These are phyloP conservation scores for Timema podura DNA, from an alignment of 2,888 invertebrate genomes.

Conservation along the genomic window DNA sequence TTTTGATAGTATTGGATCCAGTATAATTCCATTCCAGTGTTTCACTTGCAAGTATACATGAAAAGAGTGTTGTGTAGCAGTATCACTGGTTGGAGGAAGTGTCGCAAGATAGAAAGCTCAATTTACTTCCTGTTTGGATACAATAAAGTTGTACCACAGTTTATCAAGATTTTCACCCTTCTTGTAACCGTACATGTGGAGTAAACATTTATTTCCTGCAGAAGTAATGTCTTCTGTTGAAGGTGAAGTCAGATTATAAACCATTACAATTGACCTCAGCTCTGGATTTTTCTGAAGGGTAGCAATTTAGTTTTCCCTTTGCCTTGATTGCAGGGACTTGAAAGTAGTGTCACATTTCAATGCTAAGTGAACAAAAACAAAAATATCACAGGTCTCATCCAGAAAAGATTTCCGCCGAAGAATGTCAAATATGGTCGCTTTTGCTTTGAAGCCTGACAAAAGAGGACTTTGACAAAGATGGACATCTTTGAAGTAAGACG, in stretches of 20 bases:
- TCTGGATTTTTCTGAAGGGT: neutral
- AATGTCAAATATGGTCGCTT: too few relatives aligned
- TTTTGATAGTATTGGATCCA: neutral
- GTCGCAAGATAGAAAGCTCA: neutral
- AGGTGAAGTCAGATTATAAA: neutral
- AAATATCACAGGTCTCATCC: too few relatives aligned
- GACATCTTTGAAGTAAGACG: too few relatives aligned
- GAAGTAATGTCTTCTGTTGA: too few relatives aligned
- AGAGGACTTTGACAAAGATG: too few relatives aligned
- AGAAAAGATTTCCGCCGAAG: too few relatives aligned
- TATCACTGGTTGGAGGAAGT: neutral
- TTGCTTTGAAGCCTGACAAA: too few relatives aligned
- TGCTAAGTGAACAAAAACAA: neutral
- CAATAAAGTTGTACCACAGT: neutral
- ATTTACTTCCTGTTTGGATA: neutral
- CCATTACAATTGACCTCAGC: neutral
- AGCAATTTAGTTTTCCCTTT: constrained; percentile 4
- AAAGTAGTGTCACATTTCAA: neutral
- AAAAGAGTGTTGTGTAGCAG: neutral
- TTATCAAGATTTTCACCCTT: neutral
- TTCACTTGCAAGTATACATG: neutral
- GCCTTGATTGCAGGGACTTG: too few relatives aligned
- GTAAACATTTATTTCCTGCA: constrained; percentile 1
- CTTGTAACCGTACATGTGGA: neutral
- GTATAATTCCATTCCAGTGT: neutral